These are phyloP conservation scores for Morpho deidamia DNA, from an alignment of 2,888 invertebrate genomes.

Conservation along the genomic window DNA sequence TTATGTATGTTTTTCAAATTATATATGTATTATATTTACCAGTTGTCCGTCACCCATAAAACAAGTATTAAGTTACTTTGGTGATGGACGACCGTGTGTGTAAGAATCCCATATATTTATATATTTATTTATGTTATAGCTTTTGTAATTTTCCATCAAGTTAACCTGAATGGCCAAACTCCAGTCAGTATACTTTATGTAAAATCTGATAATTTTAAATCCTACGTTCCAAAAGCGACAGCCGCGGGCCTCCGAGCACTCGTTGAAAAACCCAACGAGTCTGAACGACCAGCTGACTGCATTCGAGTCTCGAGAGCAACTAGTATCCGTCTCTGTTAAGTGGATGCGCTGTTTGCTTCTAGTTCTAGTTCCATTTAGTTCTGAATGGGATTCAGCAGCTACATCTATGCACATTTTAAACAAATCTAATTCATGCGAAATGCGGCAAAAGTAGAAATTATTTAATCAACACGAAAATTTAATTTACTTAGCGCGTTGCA, in stretches of 20 bases:
- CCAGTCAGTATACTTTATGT: too few species aligned
- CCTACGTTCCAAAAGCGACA: constrained; percentile 18
- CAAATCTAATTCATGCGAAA: neutral
- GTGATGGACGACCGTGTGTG: too few species aligned
- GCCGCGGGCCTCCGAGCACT: constrained; percentile 16
- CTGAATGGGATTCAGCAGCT: neutral
- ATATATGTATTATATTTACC: too few species aligned
- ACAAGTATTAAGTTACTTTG: too few species aligned
- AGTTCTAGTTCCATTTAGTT: constrained; percentile 3
- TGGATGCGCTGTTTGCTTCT: constrained; percentile 13
- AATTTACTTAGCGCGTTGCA: neutral
- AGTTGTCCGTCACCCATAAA: too few species aligned
- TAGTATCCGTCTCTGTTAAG: constrained; percentile 15
- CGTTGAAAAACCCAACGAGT: constrained; percentile 20
- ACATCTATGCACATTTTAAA: neutral
- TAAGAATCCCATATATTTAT: too few species aligned
- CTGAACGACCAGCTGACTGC: constrained; percentile 24
- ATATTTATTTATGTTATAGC: too few species aligned
- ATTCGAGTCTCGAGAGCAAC: constrained; percentile 10
- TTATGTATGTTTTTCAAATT: too few species aligned
- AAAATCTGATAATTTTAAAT: neutral
- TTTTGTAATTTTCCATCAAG: too few species aligned
- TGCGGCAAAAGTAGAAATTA: neutral
- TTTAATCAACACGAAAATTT: neutral
- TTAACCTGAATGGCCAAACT: too few species aligned